Conservation (phyloP, 2,797 vertebrate species). For the Enteromius treurensis region DNA sequence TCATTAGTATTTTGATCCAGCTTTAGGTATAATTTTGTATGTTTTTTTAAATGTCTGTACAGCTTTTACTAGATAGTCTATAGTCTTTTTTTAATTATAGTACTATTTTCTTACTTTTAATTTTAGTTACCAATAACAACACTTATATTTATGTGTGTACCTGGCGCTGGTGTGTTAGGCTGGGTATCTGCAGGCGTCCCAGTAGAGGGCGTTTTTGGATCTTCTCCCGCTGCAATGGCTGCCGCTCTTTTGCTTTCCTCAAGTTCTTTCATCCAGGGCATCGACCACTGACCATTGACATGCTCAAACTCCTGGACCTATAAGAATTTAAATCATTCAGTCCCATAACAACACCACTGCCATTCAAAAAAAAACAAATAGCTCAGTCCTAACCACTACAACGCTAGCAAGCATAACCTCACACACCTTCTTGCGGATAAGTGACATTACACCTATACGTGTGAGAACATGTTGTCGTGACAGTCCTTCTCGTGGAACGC, state of each 20-base stretch:
- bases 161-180: constrained; percentile 60
- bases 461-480: constrained; percentile 97
- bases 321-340: background rate
- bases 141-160: constrained; percentile 25
- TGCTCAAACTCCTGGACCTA: constrained; percentile 99
- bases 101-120: background rate
- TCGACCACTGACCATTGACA: constrained; percentile 97
- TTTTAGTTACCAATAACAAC: background rate
- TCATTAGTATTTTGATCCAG: background rate
- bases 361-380: constrained; percentile 1
- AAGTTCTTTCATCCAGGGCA: constrained; percentile 93
- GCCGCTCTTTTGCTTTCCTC: constrained; percentile 95
- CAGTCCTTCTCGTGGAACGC: constrained; percentile 94
- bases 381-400: background rate
- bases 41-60: no score
- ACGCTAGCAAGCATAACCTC: background rate
- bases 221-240: constrained; percentile 77
- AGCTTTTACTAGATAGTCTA: no score
- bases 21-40: background rate
- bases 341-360: background rate
- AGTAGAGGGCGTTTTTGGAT: constrained; percentile 93
- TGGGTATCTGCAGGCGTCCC: constrained; percentile 82
- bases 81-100: background rate
- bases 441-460: constrained; percentile 97
- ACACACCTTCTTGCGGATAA: constrained; percentile 94